These are phyloP conservation scores for Hydraecia micacea DNA, from an alignment of 2,888 invertebrate species.

Conservation along the genomic window DNA sequence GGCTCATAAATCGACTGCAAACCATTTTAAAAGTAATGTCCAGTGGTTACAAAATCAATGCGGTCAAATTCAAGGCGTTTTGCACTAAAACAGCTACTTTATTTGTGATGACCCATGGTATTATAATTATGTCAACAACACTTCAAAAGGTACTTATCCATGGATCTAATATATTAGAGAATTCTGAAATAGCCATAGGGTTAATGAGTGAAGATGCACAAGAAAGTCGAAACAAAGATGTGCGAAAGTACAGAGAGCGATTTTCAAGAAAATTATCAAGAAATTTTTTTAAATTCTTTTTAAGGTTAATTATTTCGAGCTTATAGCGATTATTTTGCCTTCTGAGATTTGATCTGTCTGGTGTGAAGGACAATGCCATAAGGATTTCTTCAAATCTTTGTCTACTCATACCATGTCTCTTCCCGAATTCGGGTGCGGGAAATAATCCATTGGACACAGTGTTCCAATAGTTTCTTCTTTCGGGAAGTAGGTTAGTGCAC, in stretches of 20 bases:
- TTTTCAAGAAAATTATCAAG: slow-evolving; percentile 1
- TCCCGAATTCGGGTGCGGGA: too few relatives aligned
- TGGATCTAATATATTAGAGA: neutral
- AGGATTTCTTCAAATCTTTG: too few relatives aligned
- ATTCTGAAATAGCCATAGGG: neutral
- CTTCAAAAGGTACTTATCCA: slow-evolving; percentile 1
- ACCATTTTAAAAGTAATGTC: slow-evolving; percentile 7
- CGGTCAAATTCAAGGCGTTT: slow-evolving; percentile 2
- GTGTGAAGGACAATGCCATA: too few relatives aligned
- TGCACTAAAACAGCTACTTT: neutral
- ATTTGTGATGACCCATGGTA: slow-evolving; percentile 7
- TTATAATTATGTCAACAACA: slow-evolving; percentile 3
- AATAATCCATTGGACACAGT: too few relatives aligned
- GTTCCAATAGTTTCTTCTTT: too few relatives aligned
- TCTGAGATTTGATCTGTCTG: too few relatives aligned
- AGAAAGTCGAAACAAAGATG: slow-evolving; percentile 7
- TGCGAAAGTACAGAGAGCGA: too few relatives aligned
- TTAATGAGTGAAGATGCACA: slow-evolving; percentile 12
- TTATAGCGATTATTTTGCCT: too few relatives aligned
- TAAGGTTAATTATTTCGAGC: too few relatives aligned
- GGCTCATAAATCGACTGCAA: neutral
- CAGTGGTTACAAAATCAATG: neutral
- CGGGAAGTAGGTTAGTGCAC: too few relatives aligned
- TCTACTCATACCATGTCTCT: too few relatives aligned
- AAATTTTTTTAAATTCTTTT: too few relatives aligned